These are phyloP conservation scores for Entosphenus tridentatus DNA, from an alignment of 2,113 vertebrate species.

Conservation along the genomic window DNA sequence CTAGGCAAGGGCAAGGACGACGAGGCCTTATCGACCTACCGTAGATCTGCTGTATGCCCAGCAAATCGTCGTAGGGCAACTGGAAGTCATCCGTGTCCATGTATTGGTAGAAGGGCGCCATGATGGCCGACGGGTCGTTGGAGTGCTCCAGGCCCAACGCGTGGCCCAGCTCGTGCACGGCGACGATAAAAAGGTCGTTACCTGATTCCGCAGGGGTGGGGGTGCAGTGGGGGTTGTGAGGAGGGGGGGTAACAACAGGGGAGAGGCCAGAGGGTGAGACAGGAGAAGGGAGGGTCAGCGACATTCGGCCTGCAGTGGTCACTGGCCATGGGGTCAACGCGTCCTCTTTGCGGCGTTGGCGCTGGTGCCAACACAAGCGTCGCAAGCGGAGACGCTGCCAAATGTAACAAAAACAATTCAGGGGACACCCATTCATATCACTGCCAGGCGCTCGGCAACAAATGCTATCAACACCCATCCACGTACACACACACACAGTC, in stretches of 20 bases:
- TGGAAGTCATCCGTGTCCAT: slow-evolving; percentile 62
- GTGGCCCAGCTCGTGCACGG: slow-evolving; percentile 71
- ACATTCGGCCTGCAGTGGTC: not conserved
- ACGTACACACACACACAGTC: no score
- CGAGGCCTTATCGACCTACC: slow-evolving; percentile 21
- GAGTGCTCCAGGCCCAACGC: slow-evolving; percentile 81
- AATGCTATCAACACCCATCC: no score
- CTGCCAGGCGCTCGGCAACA: no score
- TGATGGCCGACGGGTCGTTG: slow-evolving; percentile 51
- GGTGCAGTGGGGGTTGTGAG: no score
- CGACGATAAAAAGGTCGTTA: slow-evolving; percentile 76
- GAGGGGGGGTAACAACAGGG: not conserved
- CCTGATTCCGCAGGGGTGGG: slow-evolving; percentile 21
- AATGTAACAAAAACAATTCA: no score
- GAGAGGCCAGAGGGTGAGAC: not conserved
- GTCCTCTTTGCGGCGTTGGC: not conserved
- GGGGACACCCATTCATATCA: no score
- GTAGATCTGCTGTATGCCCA: slow-evolving; percentile 72
- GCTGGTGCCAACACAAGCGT: not conserved
- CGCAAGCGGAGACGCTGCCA: no score
- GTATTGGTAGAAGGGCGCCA: slow-evolving; percentile 93
- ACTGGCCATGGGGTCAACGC: not conserved
- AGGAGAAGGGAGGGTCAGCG: not conserved
- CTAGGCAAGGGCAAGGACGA: no score
- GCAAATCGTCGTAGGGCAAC: slow-evolving; percentile 55